Base-by-base conservation (phyloP, 2,113 vertebrate genomes). In the Epinephelus fuscoguttatus region DNA sequence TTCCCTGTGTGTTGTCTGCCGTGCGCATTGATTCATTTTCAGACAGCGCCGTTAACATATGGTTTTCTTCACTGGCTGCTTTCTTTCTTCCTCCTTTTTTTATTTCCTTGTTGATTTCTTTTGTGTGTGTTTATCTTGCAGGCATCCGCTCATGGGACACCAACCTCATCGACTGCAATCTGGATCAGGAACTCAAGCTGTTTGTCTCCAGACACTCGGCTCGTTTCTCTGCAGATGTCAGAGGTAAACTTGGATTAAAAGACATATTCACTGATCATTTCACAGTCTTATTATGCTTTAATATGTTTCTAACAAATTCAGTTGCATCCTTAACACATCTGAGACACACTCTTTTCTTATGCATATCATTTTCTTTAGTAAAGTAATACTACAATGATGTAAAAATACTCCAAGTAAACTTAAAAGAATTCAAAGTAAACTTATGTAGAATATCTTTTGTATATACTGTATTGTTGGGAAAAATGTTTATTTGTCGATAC, bases 61-160 rank as follows among this genome's bases (percentile, higher is more conserved):
- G 42, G 57, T 55, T 61, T 42, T 63, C 40, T 57, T 52, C 23
- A 0, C 19, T 33, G 18, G 6, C 23, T 1, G 21, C 12, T 11
- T 75, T 53, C 25, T 13, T 33, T 23, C 6, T 64, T 1, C 2
- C 63, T 25, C 1, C 2, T 42, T 1, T 68, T 23, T 37, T 56
- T 37, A n/a, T 56, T 42, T 67, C 60, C 1, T 23, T 42, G 47
- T 27, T 25, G 7, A 55, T 40, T 78, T 13, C 23, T 10, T n/a
- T 4, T 73, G 2, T 50, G 4, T 69, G 12, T 72, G 11, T 81
- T 47, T 78, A 1, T 89, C 89, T 94, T 92, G 25, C 86, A 99
- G 98, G 98, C 81, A 99, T 99, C 84, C 97, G 98, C 70, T 98
- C 98, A 86, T 99, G 98, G 98, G 97, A 99, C 94, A 97, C 97